phyloP scores from a whole-genome alignment of 1,140 invertebrate genomes.

The Apocrypta bakeri region DNA sequence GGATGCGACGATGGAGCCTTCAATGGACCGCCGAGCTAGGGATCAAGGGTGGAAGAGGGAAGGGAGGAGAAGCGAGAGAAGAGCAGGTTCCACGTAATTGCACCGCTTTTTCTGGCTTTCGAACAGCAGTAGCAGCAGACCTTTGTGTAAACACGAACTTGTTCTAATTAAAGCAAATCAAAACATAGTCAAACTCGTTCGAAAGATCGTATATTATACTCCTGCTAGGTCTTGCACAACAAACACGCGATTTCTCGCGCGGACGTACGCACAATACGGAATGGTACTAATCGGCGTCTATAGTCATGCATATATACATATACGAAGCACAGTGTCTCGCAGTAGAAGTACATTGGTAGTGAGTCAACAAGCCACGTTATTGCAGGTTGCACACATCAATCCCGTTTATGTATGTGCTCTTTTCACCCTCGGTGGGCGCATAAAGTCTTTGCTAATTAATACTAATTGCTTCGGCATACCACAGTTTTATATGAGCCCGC shows the following conservation, averaged over 20 bases:
- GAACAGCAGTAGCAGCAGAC: constrained; percentile 45
- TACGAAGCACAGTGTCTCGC: too few relatives aligned
- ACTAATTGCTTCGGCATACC: background rate
- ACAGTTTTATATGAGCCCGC: too few relatives aligned
- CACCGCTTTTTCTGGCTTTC: constrained; percentile 59
- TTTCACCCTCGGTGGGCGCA: background rate
- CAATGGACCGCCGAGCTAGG: background rate
- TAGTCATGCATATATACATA: background rate
- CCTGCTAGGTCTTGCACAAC: too few relatives aligned
- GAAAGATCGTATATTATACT: too few relatives aligned
- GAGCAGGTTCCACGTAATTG: constrained; percentile 61
- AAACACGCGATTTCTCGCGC: background rate
- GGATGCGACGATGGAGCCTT: background rate
- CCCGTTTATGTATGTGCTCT: background rate
- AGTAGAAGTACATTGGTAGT: too few relatives aligned
- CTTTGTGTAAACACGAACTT: constrained; percentile 67
- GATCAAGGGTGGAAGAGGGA: too few relatives aligned
- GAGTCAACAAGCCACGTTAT: background rate
- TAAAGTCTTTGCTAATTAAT: too few relatives aligned
- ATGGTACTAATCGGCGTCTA: background rate
- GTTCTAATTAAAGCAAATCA: constrained; percentile 70
- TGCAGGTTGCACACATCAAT: background rate
- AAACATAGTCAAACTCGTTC: constrained; percentile 54
- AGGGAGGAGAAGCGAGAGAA: constrained; percentile 26
- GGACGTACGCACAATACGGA: background rate